These are phyloP conservation scores for Amiota mariae DNA, from an alignment of 2,888 invertebrate genomes.

Conservation along the genomic window DNA sequence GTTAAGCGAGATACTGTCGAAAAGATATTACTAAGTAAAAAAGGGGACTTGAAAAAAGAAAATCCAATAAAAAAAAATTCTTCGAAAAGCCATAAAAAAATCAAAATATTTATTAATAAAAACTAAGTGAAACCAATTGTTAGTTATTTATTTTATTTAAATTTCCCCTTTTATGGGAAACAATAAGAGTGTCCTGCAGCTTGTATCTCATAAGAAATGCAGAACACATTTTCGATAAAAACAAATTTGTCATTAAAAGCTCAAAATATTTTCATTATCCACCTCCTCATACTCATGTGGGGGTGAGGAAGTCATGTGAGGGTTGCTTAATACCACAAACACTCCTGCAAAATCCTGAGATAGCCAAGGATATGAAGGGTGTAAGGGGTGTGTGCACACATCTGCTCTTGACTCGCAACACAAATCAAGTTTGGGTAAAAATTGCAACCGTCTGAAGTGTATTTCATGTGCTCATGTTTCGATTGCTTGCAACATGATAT, in stretches of 20 bases:
- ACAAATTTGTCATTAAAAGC: constrained; percentile 27
- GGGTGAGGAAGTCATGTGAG: neutral
- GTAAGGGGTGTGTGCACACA: no score
- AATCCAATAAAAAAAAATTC: neutral
- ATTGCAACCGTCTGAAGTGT: constrained; percentile 2
- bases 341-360: no score
- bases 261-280: constrained; percentile 12
- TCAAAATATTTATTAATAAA: constrained; percentile 11
- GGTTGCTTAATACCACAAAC: neutral
- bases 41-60: no score
- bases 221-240: constrained; percentile 5
- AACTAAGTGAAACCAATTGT: neutral
- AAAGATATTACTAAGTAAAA: no score
- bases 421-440: neutral
- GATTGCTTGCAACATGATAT: constrained; percentile 11
- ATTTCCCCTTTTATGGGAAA: no score
- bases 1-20: neutral
- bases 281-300: neutral
- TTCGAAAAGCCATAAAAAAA: constrained; percentile 1
- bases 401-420: neutral
- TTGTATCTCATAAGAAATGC: constrained; percentile 1
- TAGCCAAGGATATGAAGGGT: no score
- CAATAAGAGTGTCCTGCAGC: neutral
- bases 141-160: no score
- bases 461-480: constrained; percentile 9